Evolutionary conservation across 2,888 invertebrate genomes (phyloP), one percentile per base, ranked within the genome.

Genomic region (Synanthedon tipuliformis): DNA sequence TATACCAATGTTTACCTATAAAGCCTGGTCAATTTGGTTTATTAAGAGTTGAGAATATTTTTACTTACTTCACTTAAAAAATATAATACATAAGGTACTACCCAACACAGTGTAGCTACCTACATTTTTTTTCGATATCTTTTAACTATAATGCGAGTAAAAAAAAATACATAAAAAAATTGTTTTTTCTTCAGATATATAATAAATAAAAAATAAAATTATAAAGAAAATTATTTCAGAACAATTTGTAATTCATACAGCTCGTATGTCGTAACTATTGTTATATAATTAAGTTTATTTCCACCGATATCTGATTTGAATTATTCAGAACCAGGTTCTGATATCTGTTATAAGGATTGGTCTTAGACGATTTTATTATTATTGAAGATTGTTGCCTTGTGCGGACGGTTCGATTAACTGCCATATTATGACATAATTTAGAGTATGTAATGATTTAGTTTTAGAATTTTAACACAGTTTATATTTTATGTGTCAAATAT

Each of bases 351-450:
- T 67, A 68, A 63, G 60, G 65, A 68, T 68, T 72, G 70, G 70
- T 71, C 69, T 69, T 66, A 68, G 73, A 74, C 66, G 68, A 68
- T 69, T 23, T 23, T 23, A 5, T 23, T 64, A 64, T 65, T 70
- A 65, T 56, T 23, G 66, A 16, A 68, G 71, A 72, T 69, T 23
- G 23, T 23, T 74, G 80, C 82, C 80, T 76, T 73, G 78, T 75
- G 81, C 81, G 77, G 79, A 81, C 80, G 85, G 81, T 84, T 85
- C 82, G 83, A 78, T 75, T 80, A 85, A 87, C 86, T 87, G 86
- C 86, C 86, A 87, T 87, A 87, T 87, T 87, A 87, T 81, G 78
- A 85, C 85, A 81, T 87, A 87, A 74, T 82, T 81, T 85, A 82
- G 78, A 73, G 67, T 79, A 81, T 75, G 74, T 81, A 75, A 73